Base-by-base conservation (phyloP, 2,797 vertebrate genomes). In the Danio albolineatus region DNA sequence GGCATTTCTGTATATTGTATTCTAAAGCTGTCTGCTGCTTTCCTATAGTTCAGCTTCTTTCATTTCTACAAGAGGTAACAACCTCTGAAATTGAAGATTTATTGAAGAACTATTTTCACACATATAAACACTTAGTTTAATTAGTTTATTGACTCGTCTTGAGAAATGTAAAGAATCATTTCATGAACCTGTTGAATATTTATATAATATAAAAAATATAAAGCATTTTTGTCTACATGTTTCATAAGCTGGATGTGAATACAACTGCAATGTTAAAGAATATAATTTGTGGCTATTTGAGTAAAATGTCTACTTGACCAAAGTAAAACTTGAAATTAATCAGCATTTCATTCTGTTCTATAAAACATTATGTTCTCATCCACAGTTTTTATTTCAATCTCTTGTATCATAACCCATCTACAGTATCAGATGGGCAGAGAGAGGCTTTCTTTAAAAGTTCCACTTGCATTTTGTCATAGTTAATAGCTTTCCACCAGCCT, bases 21-120 rank as follows among this genome's bases (percentile, higher is more conserved):
- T 8, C 64, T 28, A 66, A 0, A 0, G 0, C 0, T 16, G 13
- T 28, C 0, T 9, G 0, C 0, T 36, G 64, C 19, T 67, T 49
- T 44, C 7, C 4, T 0, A 5, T 4, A 10, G 49, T 0, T 36
- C 13, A 43, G 28, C 28, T 28, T 28, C 28, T 28, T 28, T 28
- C 28, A 28, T 28, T 28, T 28, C 1, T 28, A 28, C 28, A 28
- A 28, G 28, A n/a, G n/a, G n/a, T n/a, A n/a, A n/a, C n/a, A n/a
- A n/a, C n/a, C n/a, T n/a, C n/a, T n/a, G n/a, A n/a, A n/a, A n/a
- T n/a, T n/a, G n/a, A n/a, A n/a, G n/a, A n/a, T n/a, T n/a, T n/a
- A n/a, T n/a, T n/a, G n/a, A n/a, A n/a, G n/a, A n/a, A n/a, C n/a
- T n/a, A 28, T 28, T 28, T 28, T 28, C 28, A 28, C 28, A 28